phyloP scores from a whole-genome alignment of 1,140 invertebrate species.

The Drosophila subpulchrella region DNA sequence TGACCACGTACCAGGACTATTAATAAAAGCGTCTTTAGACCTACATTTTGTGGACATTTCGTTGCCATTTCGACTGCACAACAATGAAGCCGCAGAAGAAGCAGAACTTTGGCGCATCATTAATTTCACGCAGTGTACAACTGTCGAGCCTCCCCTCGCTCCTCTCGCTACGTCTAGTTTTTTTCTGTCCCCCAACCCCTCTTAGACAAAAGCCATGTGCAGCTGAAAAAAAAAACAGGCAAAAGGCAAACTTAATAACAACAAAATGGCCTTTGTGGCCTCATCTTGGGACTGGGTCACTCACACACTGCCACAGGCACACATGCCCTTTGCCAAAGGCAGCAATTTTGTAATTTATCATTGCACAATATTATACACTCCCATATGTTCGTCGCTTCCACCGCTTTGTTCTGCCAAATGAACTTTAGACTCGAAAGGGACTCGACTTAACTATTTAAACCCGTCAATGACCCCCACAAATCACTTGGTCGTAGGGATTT shows the following conservation, averaged over 20 bases:
- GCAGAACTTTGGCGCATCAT: constrained; percentile 77
- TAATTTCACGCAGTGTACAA: constrained; percentile 80
- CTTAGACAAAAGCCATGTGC: constrained; percentile 52
- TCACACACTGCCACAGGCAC: constrained; percentile 25
- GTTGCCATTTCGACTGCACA: constrained; percentile 56
- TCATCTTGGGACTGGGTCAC: constrained; percentile 48
- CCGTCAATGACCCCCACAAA: constrained; percentile 38
- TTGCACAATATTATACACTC: constrained; percentile 64
- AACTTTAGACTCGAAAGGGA: constrained; percentile 62
- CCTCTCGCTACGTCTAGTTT: constrained; percentile 1
- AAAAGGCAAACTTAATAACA: constrained; percentile 81
- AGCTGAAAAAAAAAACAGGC: constrained; percentile 51
- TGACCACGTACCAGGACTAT: constrained; percentile 81
- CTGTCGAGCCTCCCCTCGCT: constrained; percentile 60
- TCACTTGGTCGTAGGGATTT: constrained; percentile 21
- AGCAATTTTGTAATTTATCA: constrained; percentile 82
- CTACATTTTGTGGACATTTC: constrained; percentile 79
- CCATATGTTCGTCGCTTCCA: constrained; percentile 29
- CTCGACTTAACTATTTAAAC: constrained; percentile 68
- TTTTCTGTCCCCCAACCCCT: constrained; percentile 3
- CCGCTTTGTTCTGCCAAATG: constrained; percentile 66
- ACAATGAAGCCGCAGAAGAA: constrained; percentile 49
- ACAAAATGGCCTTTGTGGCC: constrained; percentile 79
- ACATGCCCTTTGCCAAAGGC: constrained; percentile 62
- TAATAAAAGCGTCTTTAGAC: constrained; percentile 81